phyloP scores from a whole-genome alignment of 2,888 invertebrate species.

The Pollenia labialis region DNA sequence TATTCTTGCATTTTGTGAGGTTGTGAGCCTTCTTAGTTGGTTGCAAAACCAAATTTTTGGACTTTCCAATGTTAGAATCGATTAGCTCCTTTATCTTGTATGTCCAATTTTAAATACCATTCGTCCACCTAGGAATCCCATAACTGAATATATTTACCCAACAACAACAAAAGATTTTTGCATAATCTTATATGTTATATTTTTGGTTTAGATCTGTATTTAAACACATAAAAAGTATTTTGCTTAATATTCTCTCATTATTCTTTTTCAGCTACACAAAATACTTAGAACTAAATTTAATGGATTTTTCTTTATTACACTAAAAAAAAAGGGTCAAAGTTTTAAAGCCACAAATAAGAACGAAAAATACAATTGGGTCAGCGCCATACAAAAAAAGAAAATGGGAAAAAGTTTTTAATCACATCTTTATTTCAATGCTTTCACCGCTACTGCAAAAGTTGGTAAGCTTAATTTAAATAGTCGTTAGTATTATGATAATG shows the following conservation, averaged over 20 bases:
- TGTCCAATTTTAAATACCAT: too few relatives aligned
- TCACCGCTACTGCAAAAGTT: not conserved
- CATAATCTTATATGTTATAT: too few relatives aligned
- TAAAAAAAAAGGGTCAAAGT: constrained; percentile 53
- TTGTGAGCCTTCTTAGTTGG: too few relatives aligned
- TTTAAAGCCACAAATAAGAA: constrained; percentile 42
- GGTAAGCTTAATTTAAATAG: not conserved
- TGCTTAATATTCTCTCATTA: not conserved
- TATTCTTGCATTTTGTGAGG: too few relatives aligned
- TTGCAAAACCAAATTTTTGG: too few relatives aligned
- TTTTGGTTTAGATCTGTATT: too few relatives aligned
- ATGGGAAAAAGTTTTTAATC: constrained; percentile 52
- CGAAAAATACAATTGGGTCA: constrained; percentile 39
- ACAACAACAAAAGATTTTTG: too few relatives aligned
- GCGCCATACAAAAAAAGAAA: not conserved
- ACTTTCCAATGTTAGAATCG: too few relatives aligned
- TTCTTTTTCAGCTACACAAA: not conserved
- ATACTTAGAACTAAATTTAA: constrained; percentile 43
- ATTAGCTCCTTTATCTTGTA: too few relatives aligned
- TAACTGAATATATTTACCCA: too few relatives aligned
- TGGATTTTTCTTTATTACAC: constrained; percentile 41
- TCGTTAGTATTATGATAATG: not conserved
- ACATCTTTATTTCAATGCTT: constrained; percentile 27
- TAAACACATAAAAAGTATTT: not conserved
- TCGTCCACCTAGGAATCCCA: too few relatives aligned